Evolutionary conservation across 2,797 vertebrate species (phyloP), one percentile per base, ranked within the genome.

Genomic region (Neosilurus mollespiculum): DNA sequence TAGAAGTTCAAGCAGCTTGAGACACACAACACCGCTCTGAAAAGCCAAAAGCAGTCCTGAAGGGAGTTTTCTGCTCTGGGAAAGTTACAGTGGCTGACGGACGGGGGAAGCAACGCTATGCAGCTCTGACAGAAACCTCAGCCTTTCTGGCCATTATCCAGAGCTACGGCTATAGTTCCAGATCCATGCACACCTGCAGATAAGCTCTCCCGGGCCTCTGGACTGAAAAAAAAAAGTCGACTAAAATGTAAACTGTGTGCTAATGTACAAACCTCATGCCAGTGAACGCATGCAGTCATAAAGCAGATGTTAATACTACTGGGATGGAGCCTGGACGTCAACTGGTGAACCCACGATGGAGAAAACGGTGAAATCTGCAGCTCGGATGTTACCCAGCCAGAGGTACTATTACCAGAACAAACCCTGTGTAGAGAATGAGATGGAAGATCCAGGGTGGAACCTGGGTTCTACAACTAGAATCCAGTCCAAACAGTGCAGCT

Each of bases 281-380:
- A 82, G 87, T 90, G 90, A 85, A 89, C 82, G 84, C 86, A 88
- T 92, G 90, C 85, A 82, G 87, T 88, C 87, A 89, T 78, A 91
- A 88, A 91, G 90, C 93, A 94, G 92, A 92, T 93, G 93, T 94
- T 70, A 87, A 85, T 88, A 72, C 79, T 80, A 54, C n/a, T 69
- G 84, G 81, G 78, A 62, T 78, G 49, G 64, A 30, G 37, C 18
- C 70, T 37, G 0, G 30, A 65, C 53, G 69, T 62, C 10, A 30
- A 82, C 66, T 58, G 73, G 86, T 26, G 2, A 56, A 84, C 49
- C 64, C 49, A 65, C 59, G 26, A 69, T 10, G 4, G 34, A 72
- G 71, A 3, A 20, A 82, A 78, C 65, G 49, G 72, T 78, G 14
- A 11, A 83, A 78, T 77, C 80, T 62, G 77, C 71, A 75, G 78